Conservation (phyloP, 2,797 vertebrate genomes). For the Thunnus albacares region DNA sequence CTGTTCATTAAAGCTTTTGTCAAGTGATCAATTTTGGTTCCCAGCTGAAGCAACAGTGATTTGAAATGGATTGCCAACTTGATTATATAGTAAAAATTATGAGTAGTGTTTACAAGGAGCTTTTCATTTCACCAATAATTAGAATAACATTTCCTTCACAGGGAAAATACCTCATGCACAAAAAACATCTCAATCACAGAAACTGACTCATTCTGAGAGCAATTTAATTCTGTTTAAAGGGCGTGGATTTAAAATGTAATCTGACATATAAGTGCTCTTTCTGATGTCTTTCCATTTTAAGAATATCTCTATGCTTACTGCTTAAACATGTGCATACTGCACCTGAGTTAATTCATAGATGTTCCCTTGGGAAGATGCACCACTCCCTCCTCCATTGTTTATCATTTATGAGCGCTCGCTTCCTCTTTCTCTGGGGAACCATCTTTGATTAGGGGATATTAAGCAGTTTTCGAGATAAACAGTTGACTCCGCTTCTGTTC, state of each 20-base stretch:
- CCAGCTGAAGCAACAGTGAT: background rate
- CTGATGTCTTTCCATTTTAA: constrained; percentile 42
- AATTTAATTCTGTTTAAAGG: constrained; percentile 10
- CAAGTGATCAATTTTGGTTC: constrained; percentile 13
- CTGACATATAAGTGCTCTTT: constrained; percentile 14
- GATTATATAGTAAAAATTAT: constrained; percentile 16
- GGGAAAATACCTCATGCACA: constrained; percentile 8
- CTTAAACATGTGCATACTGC: background rate
- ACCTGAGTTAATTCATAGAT: constrained; percentile 29
- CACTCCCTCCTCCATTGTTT: constrained; percentile 28
- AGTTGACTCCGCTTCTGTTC: constrained; percentile 9
- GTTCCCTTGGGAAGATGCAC: constrained; percentile 33
- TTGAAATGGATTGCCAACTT: constrained; percentile 16
- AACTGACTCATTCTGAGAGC: background rate
- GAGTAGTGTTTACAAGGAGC: constrained; percentile 5
- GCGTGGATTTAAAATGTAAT: constrained; percentile 20
- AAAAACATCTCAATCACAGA: constrained; percentile 10
- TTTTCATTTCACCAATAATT: constrained; percentile 27
- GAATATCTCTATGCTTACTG: background rate
- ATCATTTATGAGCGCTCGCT: constrained; percentile 49
- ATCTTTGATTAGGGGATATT: constrained; percentile 39
- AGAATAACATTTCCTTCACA: constrained; percentile 21
- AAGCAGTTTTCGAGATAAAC: constrained; percentile 49
- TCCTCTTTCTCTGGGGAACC: constrained; percentile 44
- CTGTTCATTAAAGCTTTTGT: background rate